These are phyloP conservation scores for Dione juno DNA, from an alignment of 2,888 invertebrate genomes.

Conservation along the genomic window DNA sequence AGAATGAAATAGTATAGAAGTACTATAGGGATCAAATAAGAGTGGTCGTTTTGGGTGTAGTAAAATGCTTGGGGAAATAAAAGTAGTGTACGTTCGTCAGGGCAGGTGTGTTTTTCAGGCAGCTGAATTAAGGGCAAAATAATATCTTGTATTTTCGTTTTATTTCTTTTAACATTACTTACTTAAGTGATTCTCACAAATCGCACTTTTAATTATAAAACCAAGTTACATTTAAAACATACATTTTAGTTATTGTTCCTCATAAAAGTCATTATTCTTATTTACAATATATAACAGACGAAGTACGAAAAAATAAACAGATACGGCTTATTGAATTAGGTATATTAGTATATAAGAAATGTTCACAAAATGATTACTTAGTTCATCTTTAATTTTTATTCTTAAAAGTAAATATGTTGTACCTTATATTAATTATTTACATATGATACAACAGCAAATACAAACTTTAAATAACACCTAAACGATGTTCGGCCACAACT, in stretches of 20 bases:
- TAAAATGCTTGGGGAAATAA: constrained; percentile 76
- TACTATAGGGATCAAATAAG: constrained; percentile 63
- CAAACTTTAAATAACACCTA: background rate
- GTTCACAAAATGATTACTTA: too few species aligned
- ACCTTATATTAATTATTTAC: background rate
- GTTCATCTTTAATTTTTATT: too few species aligned
- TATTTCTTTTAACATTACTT: constrained; percentile 24
- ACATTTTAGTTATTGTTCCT: too few species aligned
- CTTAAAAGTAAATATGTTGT: too few species aligned
- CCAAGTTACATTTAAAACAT: background rate
- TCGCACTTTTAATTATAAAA: constrained; percentile 5
- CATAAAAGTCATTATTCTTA: too few species aligned
- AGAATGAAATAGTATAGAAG: constrained; percentile 52
- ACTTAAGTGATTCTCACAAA: constrained; percentile 6
- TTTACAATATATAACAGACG: too few species aligned
- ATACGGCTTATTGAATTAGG: too few species aligned
- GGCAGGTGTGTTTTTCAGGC: constrained; percentile 74
- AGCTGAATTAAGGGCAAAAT: constrained; percentile 56
- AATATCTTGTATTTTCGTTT: constrained; percentile 40
- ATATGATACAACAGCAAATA: background rate
- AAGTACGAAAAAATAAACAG: too few species aligned
- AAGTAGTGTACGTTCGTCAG: constrained; percentile 58
- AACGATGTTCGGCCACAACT: background rate
- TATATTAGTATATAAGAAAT: too few species aligned
- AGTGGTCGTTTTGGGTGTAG: constrained; percentile 64